These are phyloP conservation scores for Dryadula phaetusa DNA, from an alignment of 2,888 invertebrate genomes.

Conservation along the genomic window DNA sequence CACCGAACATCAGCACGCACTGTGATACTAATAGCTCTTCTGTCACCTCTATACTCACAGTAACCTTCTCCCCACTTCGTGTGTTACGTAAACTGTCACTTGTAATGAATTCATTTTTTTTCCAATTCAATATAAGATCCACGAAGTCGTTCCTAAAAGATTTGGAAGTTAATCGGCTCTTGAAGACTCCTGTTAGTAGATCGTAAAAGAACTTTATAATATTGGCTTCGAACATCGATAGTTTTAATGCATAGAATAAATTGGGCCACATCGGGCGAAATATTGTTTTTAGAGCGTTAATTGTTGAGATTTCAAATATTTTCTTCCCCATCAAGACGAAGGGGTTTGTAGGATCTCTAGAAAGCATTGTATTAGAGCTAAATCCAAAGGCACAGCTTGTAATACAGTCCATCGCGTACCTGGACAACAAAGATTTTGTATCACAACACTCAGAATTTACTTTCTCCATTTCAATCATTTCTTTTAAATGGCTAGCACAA, in stretches of 20 bases:
- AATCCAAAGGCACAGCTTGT: slow-evolving; percentile 65
- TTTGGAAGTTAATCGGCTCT: slow-evolving; percentile 54
- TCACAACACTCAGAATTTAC: slow-evolving; percentile 50
- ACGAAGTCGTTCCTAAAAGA: slow-evolving; percentile 62
- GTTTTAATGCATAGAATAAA: slow-evolving; percentile 60
- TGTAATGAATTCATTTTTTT: slow-evolving; percentile 52
- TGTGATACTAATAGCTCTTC: slow-evolving; percentile 79
- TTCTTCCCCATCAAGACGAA: slow-evolving; percentile 54
- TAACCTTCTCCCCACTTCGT: slow-evolving; percentile 49
- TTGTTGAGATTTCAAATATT: slow-evolving; percentile 54
- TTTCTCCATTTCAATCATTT: slow-evolving; percentile 52
- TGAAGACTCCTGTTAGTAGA: slow-evolving; percentile 54
- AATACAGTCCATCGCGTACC: slow-evolving; percentile 66
- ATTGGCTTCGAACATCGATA: slow-evolving; percentile 52
- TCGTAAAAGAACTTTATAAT: slow-evolving; percentile 55
- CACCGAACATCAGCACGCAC: slow-evolving; percentile 74
- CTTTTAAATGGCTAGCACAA: slow-evolving; percentile 56
- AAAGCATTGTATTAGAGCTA: slow-evolving; percentile 58
- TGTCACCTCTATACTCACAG: slow-evolving; percentile 56
- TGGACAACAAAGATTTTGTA: slow-evolving; percentile 52
- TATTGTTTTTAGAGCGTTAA: slow-evolving; percentile 52
- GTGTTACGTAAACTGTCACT: slow-evolving; percentile 60
- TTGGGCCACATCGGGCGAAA: slow-evolving; percentile 60
- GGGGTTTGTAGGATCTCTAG: slow-evolving; percentile 51
- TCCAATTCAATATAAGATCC: slow-evolving; percentile 59